Evolutionary conservation across 1,140 invertebrate species (phyloP).

Genomic region (Drosophila burlai): DNA sequence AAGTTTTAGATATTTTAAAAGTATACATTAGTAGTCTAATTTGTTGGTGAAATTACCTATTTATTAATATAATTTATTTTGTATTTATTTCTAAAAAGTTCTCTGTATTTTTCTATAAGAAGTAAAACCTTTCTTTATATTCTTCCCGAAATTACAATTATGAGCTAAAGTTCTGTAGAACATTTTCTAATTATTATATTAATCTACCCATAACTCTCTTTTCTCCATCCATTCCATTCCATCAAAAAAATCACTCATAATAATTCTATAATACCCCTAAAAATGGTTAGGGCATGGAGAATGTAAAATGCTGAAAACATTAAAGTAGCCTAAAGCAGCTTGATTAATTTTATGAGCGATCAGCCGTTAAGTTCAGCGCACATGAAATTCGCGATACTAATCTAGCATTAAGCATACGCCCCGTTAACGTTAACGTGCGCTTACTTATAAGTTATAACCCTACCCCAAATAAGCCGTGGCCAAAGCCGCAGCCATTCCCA

Average conservation of each 20-base stretch:
- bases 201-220: neutral
- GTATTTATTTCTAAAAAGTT: neutral
- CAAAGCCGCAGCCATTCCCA: slow-evolving; percentile 36
- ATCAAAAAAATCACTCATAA: neutral
- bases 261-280: neutral
- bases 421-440: slow-evolving; percentile 51
- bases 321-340: slow-evolving; percentile 83
- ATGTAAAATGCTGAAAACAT: slow-evolving; percentile 54
- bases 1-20: neutral
- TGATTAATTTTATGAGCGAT: slow-evolving; percentile 85
- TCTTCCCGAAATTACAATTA: neutral
- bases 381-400: slow-evolving; percentile 76
- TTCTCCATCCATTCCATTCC: neutral
- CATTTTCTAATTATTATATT: neutral
- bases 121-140: neutral
- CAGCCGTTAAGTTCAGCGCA: slow-evolving; percentile 85
- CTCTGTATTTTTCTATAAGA: neutral
- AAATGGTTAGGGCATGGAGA: slow-evolving; percentile 26
- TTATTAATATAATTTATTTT: neutral
- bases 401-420: slow-evolving; percentile 83
- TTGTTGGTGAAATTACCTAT: neutral
- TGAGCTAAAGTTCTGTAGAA: too few relatives aligned
- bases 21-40: neutral
- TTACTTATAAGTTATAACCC: slow-evolving; percentile 48
- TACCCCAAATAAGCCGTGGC: slow-evolving; percentile 38